Percentiles rank a stretch among this genome's conserved stretches.
These are phyloP conservation scores for Rutpela maculata DNA, from an alignment of 2,888 invertebrate species.

Conservation along the genomic window DNA sequence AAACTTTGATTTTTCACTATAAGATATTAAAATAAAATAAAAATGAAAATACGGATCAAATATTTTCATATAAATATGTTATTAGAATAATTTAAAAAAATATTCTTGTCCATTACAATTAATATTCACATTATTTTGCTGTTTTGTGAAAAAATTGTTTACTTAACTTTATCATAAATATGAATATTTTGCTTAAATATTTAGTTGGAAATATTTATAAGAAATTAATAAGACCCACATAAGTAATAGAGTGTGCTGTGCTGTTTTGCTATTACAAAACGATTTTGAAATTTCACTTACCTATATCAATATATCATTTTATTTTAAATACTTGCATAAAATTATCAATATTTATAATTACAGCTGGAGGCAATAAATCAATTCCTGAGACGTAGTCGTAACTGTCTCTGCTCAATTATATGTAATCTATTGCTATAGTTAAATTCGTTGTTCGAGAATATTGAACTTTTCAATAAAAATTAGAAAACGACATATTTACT, in stretches of 20 bases:
- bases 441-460: background rate
- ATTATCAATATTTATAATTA: background rate
- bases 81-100: too few species aligned
- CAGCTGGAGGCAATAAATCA: background rate
- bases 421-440: background rate
- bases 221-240: constrained; percentile 21
- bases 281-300: constrained; percentile 22
- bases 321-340: constrained; percentile 2
- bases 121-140: too few species aligned
- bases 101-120: too few species aligned
- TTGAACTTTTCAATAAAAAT: background rate
- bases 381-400: background rate
- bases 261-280: constrained; percentile 19
- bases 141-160: background rate
- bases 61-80: too few species aligned
- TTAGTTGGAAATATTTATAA: constrained; percentile 12
- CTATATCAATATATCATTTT: background rate
- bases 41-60: too few species aligned
- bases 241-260: constrained; percentile 31
- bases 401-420: background rate
- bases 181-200: constrained; percentile 3
- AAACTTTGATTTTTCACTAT: too few species aligned
- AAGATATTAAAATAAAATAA: too few species aligned
- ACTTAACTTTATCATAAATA: background rate
- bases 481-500: background rate